phyloP scores from a whole-genome alignment of 1,140 invertebrate species.

The Dolichoris vasculosae region DNA sequence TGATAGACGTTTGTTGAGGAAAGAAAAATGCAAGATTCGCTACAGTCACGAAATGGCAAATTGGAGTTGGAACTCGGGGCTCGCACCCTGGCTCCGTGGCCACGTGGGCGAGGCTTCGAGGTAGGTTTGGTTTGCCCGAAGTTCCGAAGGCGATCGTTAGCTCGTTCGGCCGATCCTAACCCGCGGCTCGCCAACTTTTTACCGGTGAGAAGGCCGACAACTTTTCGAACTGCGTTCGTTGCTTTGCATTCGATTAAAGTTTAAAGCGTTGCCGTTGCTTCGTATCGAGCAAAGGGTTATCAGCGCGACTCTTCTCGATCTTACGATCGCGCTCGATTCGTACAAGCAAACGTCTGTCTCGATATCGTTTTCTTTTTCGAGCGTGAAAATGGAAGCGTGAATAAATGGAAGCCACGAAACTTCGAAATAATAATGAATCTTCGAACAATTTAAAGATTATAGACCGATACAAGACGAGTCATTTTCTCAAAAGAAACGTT shows the following conservation, averaged over 20 bases:
- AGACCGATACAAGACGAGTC: too few relatives aligned
- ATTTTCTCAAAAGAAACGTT: too few relatives aligned
- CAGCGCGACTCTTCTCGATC: background rate
- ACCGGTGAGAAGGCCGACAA: background rate
- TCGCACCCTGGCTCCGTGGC: background rate
- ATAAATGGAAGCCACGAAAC: too few relatives aligned
- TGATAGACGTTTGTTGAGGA: slow-evolving; percentile 75
- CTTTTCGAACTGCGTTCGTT: background rate
- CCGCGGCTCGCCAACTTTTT: slow-evolving; percentile 39
- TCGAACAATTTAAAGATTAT: too few relatives aligned
- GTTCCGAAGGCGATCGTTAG: slow-evolving; percentile 53
- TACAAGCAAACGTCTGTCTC: background rate
- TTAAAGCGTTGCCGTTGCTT: background rate
- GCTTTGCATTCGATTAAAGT: slow-evolving; percentile 17
- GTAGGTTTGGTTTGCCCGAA: background rate
- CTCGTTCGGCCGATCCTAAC: background rate
- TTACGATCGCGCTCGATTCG: background rate
- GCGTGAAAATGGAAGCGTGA: too few relatives aligned
- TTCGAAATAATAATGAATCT: too few relatives aligned
- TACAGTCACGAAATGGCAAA: slow-evolving; percentile 76
- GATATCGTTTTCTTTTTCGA: too few relatives aligned
- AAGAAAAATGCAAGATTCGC: slow-evolving; percentile 76
- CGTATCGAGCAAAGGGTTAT: background rate
- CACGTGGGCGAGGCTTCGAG: slow-evolving; percentile 24
- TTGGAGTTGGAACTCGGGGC: slow-evolving; percentile 74